Evolutionary conservation across 2,113 vertebrate genomes (phyloP).

Genomic region (Thalassoma bifasciatum): DNA sequence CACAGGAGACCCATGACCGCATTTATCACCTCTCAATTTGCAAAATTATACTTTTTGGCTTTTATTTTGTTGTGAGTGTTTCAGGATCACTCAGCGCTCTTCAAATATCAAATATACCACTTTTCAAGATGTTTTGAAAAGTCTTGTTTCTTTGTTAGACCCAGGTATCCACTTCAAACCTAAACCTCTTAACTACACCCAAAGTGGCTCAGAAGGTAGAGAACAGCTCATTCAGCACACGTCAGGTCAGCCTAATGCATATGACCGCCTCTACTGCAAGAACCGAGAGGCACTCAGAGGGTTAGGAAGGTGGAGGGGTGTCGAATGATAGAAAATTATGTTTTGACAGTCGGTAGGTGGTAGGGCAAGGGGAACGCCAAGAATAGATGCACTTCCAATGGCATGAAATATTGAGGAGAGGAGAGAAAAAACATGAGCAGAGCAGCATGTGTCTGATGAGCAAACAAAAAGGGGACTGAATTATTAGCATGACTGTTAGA

Average conservation of each 20-base stretch:
- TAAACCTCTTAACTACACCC: not conserved
- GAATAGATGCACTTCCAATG: conserved; percentile 77
- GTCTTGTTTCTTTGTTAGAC: not conserved
- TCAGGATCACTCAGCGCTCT: not conserved
- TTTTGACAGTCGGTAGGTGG: conserved; percentile 74
- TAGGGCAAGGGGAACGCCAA: conserved; percentile 54
- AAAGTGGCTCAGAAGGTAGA: conserved; percentile 12
- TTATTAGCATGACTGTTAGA: conserved; percentile 58
- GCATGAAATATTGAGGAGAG: conserved; percentile 79
- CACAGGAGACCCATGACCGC: not conserved
- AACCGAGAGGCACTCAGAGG: conserved; percentile 30
- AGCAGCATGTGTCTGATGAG: conserved; percentile 72
- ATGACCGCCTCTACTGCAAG: conserved; percentile 8
- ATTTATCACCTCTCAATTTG: not conserved
- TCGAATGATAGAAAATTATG: conserved; percentile 70
- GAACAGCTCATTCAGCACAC: not conserved
- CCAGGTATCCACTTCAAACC: not conserved
- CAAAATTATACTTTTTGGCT: not conserved
- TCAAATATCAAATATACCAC: not conserved
- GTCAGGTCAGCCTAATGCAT: conserved; percentile 32
- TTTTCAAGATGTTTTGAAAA: not conserved
- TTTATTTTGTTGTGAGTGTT: not conserved
- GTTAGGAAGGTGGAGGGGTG: conserved; percentile 52
- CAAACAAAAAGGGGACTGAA: conserved; percentile 64
- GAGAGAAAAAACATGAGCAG: conserved; percentile 66